Conservation (phyloP, 2,113 vertebrate species). For the Laterallus jamaicensis region DNA sequence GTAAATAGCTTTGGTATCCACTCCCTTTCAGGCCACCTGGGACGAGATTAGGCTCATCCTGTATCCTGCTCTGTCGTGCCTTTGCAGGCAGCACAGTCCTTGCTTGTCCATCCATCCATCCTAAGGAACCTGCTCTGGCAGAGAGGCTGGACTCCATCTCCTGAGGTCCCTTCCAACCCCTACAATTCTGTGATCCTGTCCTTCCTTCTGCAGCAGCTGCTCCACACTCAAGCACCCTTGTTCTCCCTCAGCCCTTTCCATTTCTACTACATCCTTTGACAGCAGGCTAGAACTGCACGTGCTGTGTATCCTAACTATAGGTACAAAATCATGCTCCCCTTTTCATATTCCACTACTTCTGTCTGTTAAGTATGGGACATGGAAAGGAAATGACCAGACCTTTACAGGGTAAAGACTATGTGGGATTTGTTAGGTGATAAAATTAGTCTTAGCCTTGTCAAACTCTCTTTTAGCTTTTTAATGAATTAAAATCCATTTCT, state of each 20-base stretch:
- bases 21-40: background rate
- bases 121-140: too few species aligned
- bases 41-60: background rate
- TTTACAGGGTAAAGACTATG: background rate
- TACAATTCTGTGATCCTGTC: background rate
- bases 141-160: too few species aligned
- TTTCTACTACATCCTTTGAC: background rate
- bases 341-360: background rate
- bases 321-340: background rate
- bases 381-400: background rate
- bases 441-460: background rate
- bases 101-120: too few species aligned
- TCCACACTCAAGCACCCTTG: background rate
- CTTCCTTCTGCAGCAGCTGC: background rate
- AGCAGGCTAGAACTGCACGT: background rate
- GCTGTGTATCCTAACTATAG: background rate
- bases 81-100: background rate
- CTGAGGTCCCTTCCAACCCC: too few species aligned
- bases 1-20: accelerated
- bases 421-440: background rate
- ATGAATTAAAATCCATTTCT: background rate
- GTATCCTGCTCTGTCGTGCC: background rate
- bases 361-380: background rate
- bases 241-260: background rate
- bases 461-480: background rate